Evolutionary conservation across 2,113 vertebrate genomes (phyloP), one percentile per base, ranked within the genome.

Genomic region (Ammospiza caudacuta): DNA sequence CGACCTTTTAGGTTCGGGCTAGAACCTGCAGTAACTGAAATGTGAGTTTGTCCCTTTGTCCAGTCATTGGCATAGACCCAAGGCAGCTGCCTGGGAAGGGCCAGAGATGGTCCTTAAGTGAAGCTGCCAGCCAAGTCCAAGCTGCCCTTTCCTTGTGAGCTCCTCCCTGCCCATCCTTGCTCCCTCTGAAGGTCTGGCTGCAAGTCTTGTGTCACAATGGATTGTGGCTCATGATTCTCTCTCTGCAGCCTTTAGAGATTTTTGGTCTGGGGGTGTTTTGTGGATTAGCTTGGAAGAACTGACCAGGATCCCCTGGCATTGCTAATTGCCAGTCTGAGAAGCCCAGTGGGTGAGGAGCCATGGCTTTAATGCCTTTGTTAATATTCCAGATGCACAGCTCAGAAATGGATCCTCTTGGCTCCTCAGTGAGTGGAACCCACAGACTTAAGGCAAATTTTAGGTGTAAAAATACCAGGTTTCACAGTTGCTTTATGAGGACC

Each of bases 341-440:
- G 63, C 54, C 44, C 27, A 11, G 21, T 5, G 18, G 27, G 15
- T 49, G 52, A 49, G 33, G 52, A 79, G 6, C 64, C 15, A 4
- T 8, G 21, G 13, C 28, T 44, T 43, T 23, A 21, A 19, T 5
- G 33, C 46, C 27, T 58, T 52, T 39, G 33, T 57, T 75, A 31
- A 18, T 43, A 11, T 41, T 88, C 39, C 44, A 54, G 61, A 6
- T 37, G 13, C 12, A 1, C 2, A 54, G n/a, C 44, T 89, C 1
- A 0, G 37, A 44, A 81, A n/a, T n/a, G 25, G 69, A 55, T 54
- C 52, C 39, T 75, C 28, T 0, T 13, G 46, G 46, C 15, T 31
- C 15, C 51, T 37, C 55, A 41, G 18, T 6, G 39, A 72, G 24
- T 5, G 27, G 28, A 59, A 66, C 64, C 31, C 0, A 0, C 11